Percentiles rank a stretch among this genome's conserved stretches.
These are phyloP conservation scores for Holocentrus rufus DNA, from an alignment of 2,797 vertebrate species.

Conservation along the genomic window DNA sequence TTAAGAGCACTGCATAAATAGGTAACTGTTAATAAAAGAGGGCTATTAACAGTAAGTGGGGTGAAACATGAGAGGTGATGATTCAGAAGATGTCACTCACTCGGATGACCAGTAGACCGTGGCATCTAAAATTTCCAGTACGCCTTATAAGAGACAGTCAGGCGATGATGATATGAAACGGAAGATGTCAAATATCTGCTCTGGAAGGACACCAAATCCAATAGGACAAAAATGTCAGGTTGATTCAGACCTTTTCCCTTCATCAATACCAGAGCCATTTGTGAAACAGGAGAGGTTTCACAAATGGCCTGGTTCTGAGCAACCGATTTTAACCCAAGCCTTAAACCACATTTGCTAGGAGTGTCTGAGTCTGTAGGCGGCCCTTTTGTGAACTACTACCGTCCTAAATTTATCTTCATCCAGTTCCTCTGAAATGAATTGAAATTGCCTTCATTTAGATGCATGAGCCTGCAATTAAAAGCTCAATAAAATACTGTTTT, in stretches of 20 bases:
- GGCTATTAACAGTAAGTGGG: no score
- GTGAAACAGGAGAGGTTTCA: constrained; percentile 24
- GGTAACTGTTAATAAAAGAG: background rate
- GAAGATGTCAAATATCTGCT: constrained; percentile 15
- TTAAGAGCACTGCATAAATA: background rate
- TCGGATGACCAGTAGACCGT: constrained; percentile 18
- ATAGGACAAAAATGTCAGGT: constrained; percentile 39
- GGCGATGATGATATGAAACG: constrained; percentile 7
- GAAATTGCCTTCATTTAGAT: background rate
- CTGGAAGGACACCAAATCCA: constrained; percentile 6
- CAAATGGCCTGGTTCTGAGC: constrained; percentile 34
- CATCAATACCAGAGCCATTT: constrained; percentile 31
- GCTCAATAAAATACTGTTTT: background rate
- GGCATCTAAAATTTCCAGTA: no score
- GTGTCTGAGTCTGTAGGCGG: constrained; percentile 13
- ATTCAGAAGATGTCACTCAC: constrained; percentile 14
- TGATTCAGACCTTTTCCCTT: constrained; percentile 36
- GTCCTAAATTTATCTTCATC: background rate
- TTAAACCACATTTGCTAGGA: constrained; percentile 3
- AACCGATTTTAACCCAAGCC: constrained; percentile 25
- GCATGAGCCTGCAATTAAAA: background rate
- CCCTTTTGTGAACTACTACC: constrained; percentile 1
- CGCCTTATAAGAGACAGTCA: background rate
- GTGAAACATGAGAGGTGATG: background rate
- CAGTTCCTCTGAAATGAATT: background rate